Evolutionary conservation across 2,797 vertebrate species (phyloP).

Genomic region (Hydrolagus colliei): DNA sequence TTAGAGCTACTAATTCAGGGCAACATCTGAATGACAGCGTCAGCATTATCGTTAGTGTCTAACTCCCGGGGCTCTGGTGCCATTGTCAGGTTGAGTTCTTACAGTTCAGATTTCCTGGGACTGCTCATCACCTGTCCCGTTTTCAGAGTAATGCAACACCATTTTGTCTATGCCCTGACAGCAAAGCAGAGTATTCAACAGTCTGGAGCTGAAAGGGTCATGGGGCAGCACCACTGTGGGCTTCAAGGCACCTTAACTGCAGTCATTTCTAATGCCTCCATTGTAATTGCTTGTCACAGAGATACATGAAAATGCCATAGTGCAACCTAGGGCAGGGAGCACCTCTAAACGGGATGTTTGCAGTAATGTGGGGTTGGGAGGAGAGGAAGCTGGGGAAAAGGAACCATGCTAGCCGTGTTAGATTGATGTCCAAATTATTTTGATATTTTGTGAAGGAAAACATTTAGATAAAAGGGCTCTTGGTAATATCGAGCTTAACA

Average conservation of each 20-base stretch:
- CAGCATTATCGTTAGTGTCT: background rate
- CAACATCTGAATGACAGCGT: background rate
- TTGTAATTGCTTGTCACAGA: slow-evolving; percentile 46
- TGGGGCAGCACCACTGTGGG: slow-evolving; percentile 5
- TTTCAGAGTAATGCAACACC: background rate
- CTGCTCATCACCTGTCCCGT: background rate
- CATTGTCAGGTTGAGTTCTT: slow-evolving; percentile 4
- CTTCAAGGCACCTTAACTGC: slow-evolving; percentile 41
- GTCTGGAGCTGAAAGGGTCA: slow-evolving; percentile 25
- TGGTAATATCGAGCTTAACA: background rate
- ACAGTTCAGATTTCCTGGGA: slow-evolving; percentile 1
- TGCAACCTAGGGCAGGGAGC: slow-evolving; percentile 35
- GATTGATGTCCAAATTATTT: background rate
- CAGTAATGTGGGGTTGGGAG: background rate
- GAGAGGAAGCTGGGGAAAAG: background rate
- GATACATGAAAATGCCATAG: slow-evolving; percentile 38
- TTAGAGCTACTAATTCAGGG: background rate
- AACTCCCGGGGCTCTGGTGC: background rate
- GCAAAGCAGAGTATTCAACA: background rate
- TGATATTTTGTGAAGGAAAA: background rate
- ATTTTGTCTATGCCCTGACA: background rate
- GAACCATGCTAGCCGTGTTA: too few species aligned
- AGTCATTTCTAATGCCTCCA: slow-evolving; percentile 35
- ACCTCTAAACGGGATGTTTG: slow-evolving; percentile 11
- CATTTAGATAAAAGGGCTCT: background rate